Percentiles rank a stretch among this genome's conserved stretches.
phyloP scores from a whole-genome alignment of 2,113 vertebrate genomes.

The Petroica traversi region DNA sequence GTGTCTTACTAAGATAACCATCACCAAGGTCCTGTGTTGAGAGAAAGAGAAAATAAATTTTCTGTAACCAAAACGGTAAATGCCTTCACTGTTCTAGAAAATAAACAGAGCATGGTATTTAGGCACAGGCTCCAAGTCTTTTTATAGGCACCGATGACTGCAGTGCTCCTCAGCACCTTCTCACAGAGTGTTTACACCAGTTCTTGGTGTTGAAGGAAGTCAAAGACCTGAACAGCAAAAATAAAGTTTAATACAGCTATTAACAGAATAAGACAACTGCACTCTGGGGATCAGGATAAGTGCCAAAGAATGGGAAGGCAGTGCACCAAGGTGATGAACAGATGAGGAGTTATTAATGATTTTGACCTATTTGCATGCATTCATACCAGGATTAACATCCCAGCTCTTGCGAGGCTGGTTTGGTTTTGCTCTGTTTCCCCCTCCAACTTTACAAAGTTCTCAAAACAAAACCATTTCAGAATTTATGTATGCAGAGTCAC shows the following conservation, averaged over 20 bases:
- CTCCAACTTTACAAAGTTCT: neutral
- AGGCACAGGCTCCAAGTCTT: neutral
- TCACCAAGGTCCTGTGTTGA: constrained; percentile 69
- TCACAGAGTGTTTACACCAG: neutral
- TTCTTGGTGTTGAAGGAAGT: neutral
- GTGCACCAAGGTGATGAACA: neutral
- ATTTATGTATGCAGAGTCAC: neutral
- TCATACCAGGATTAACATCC: neutral
- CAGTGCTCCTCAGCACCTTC: neutral
- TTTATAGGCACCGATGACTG: neutral
- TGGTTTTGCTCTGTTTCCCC: neutral
- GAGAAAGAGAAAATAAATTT: neutral
- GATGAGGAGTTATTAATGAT: neutral
- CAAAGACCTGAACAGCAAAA: neutral
- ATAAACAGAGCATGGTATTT: neutral
- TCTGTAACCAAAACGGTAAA: constrained; percentile 3
- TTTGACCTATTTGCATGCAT: neutral
- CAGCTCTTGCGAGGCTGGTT: neutral
- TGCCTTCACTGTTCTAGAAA: neutral
- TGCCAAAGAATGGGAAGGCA: neutral
- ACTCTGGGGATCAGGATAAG: neutral
- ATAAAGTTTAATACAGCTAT: neutral
- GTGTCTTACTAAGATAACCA: constrained; percentile 77
- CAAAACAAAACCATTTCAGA: neutral
- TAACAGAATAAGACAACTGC: neutral